Conservation (phyloP, 2,888 invertebrate genomes). For the Loripinus fragilis region DNA sequence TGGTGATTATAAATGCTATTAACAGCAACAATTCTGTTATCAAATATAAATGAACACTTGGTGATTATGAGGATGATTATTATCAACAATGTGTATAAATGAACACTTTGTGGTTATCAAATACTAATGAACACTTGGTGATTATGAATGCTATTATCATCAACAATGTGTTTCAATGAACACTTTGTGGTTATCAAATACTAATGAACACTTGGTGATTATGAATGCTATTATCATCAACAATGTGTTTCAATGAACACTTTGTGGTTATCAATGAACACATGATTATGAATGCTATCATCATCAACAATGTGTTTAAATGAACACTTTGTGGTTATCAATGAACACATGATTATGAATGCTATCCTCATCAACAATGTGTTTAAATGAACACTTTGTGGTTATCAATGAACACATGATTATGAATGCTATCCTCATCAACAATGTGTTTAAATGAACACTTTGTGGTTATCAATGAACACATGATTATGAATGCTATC, state of each 20-base stretch:
- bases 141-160: no score
- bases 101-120: neutral
- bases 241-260: no score
- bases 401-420: neutral
- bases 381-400: neutral
- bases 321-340: neutral
- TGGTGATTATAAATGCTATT: neutral
- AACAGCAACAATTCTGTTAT: neutral
- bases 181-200: neutral
- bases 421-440: no score
- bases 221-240: no score
- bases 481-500: no score
- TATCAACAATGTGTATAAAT: neutral
- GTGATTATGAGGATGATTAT: no score
- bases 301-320: no score
- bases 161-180: no score
- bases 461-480: neutral
- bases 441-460: no score
- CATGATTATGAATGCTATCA: neutral
- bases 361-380: no score
- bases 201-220: neutral
- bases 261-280: neutral
- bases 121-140: neutral
- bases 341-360: neutral
- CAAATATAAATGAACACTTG: conserved; percentile 2